These are phyloP conservation scores for Gymnothorax reevesii DNA, from an alignment of 2,797 vertebrate species.

Conservation along the genomic window DNA sequence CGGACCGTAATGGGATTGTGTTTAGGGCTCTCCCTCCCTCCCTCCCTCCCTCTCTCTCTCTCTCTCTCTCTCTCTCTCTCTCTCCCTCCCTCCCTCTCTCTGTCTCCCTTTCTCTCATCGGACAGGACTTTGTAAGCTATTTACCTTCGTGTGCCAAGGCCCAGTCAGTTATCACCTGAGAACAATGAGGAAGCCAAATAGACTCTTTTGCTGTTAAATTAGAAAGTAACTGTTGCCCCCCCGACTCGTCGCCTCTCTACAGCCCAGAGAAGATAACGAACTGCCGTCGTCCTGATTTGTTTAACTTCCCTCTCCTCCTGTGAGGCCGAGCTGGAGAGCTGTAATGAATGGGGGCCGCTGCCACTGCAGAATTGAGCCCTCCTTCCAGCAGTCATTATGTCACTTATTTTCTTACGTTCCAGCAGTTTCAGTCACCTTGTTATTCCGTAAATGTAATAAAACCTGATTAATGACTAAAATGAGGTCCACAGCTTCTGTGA, in stretches of 20 bases:
- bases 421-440: conserved; percentile 36
- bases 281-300: conserved; percentile 29
- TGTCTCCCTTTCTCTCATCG: no score
- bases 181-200: conserved; percentile 13
- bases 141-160: conserved; percentile 4
- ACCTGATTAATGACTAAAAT: conserved; percentile 18
- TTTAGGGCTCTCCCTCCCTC: conserved; percentile 35
- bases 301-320: conserved; percentile 28
- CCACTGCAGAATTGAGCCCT: conserved; percentile 8
- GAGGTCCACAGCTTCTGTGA: neutral
- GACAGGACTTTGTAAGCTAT: conserved; percentile 38
- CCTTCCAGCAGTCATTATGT: conserved; percentile 39
- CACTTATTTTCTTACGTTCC: conserved; percentile 15
- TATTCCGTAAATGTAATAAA: conserved; percentile 22
- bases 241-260: neutral
- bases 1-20: conserved; percentile 38
- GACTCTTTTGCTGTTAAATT: conserved; percentile 18
- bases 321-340: conserved; percentile 32
- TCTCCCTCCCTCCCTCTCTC: no score
- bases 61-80: no score
- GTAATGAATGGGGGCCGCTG: conserved; percentile 12
- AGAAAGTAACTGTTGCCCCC: neutral
- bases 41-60: no score
- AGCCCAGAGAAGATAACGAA: conserved; percentile 27
- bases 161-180: conserved; percentile 17